These are phyloP conservation scores for Ferrisia virgata DNA, from an alignment of 2,888 invertebrate genomes.

Conservation along the genomic window DNA sequence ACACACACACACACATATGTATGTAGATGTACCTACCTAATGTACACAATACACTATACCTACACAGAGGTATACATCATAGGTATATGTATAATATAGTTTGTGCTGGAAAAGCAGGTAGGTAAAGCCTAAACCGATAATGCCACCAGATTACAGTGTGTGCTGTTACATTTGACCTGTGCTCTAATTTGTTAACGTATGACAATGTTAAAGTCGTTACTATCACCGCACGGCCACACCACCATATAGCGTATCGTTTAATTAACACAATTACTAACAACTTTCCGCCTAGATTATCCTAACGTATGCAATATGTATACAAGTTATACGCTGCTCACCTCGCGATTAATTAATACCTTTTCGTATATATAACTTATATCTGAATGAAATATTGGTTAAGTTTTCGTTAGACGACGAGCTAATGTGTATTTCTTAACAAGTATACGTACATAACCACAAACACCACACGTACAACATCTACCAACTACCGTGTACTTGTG, in stretches of 20 bases:
- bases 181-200: conserved; percentile 8
- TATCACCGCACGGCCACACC: background rate
- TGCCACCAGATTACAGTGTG: conserved; percentile 16
- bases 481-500: too few relatives aligned
- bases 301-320: background rate
- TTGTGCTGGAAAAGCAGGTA: background rate
- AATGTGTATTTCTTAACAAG: background rate
- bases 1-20: too few relatives aligned
- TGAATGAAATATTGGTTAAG: background rate
- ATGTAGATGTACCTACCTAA: too few relatives aligned
- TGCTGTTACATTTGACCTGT: conserved; percentile 8
- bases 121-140: conserved; percentile 17
- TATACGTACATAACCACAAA: background rate
- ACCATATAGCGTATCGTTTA: conserved; percentile 14
- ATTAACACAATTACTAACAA: conserved; percentile 16
- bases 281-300: background rate
- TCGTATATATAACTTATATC: background rate
- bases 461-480: background rate
- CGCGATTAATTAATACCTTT: background rate
- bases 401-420: background rate
- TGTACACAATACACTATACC: background rate
- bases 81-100: background rate
- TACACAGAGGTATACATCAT: background rate
- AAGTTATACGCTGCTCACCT: background rate
- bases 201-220: background rate